Conservation (phyloP, 2,113 vertebrate species). For the Prinia subflava region DNA sequence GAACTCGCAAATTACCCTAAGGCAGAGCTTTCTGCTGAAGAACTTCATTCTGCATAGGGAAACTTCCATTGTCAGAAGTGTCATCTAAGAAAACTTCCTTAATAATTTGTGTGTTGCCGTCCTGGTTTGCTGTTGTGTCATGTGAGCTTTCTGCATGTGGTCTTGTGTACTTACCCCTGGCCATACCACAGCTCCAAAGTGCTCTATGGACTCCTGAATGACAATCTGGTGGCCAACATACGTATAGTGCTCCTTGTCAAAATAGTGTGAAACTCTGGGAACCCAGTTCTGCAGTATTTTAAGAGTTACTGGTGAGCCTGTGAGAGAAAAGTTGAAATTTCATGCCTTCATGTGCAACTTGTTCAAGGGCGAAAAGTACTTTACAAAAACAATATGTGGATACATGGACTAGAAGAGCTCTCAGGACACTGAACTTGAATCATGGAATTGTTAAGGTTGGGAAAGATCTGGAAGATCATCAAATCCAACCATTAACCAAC, state of each 20-base stretch:
- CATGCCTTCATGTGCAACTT: background rate
- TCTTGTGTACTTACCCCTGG: slow-evolving; percentile 66
- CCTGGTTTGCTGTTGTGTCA: background rate
- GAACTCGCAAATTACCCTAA: background rate
- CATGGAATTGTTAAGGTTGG: background rate
- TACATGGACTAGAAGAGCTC: background rate
- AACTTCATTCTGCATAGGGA: background rate
- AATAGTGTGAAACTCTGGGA: slow-evolving; percentile 65
- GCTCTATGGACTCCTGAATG: slow-evolving; percentile 78
- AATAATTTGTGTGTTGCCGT: background rate
- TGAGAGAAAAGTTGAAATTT: background rate
- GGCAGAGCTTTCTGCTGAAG: background rate
- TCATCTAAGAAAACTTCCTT: background rate
- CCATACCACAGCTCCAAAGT: slow-evolving; percentile 75
- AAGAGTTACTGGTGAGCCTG: slow-evolving; percentile 59
- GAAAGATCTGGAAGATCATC: background rate
- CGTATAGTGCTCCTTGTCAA: slow-evolving; percentile 71
- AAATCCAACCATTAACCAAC: background rate
- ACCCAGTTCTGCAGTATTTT: slow-evolving; percentile 66
- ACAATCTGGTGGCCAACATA: slow-evolving; percentile 70
- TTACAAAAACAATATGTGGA: fast-evolving
- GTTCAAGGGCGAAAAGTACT: background rate
- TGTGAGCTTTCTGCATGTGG: background rate
- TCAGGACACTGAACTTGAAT: background rate
- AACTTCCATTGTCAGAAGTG: background rate